Base-by-base conservation (phyloP, 2,113 vertebrate species). In the Ciconia stormi region DNA sequence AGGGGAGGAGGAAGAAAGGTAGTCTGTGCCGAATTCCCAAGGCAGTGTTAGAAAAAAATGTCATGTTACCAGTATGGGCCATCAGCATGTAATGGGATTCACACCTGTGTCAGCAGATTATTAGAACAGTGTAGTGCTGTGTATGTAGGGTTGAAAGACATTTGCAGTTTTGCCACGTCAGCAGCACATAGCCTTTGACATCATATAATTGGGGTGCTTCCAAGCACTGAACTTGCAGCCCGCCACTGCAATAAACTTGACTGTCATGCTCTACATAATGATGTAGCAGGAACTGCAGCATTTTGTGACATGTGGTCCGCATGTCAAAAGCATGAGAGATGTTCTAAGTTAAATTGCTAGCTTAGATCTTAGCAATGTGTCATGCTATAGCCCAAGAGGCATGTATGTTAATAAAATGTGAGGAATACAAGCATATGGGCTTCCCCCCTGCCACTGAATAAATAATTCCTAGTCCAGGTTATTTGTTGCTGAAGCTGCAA, bases 131-230 rank as follows among this genome's bases (percentile, higher is more conserved):
- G 62, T 86, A 72, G 67, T 30, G 74, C 93, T 95, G 47, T 95
- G 61, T 59, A 44, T 27, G 59, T 53, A 92, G 78, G 77, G 40
- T 47, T 89, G 83, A 97, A 81, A 96, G 95, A 90, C 62, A 56
- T 27, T 86, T 17, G 78, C 40, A n/a, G 70, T 91, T 96, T 82
- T 93, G 91, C 92, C 52, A 50, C 63, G 80, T 97, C 97, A 97
- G 94, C 93, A 94, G 83, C 71, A 46, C 36, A 6, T 22, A 92
- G 93, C 74, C 88, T 97, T 95, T 97, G 95, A 98, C 80, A 92
- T 95, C 61, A 38, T 66, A 50, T 97, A 96, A 96, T 70, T 94
- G 94, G 89, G 92, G 90, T 95, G 70, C 62, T 97, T 97, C 94
- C 95, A 96, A 88, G 93, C 85, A 81, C 52, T 38, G 93, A 92